Base-by-base conservation (phyloP, 1,140 invertebrate genomes). In the Spodoptera frugiperda region DNA sequence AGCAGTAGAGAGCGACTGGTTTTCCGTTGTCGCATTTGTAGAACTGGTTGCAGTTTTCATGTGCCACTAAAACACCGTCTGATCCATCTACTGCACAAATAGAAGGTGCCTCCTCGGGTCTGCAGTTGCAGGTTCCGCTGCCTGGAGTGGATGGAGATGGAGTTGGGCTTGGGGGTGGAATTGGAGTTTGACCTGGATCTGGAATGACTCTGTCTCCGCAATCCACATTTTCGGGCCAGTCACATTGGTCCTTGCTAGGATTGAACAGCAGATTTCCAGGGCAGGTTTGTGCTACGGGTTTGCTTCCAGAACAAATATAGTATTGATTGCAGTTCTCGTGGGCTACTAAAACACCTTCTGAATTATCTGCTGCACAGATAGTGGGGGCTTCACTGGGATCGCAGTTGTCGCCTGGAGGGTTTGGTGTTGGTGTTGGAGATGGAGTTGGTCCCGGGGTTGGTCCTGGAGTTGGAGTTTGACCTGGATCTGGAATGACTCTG, bases 211-310 rank as follows among this genome's bases (percentile, higher is more conserved):
- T 80, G 9, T 85, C 80, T 9, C 67, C 80, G 59, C 88, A 89
- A 0, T 87, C 72, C 1, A 97, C 95, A 79, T 94, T 88, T 70
- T 94, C 77, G 30, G 96, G 89, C 95, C 96, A 94, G 82, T 96
- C 94, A 87, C 97, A 95, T 78, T 95, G 87, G 87, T 95, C 89
- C 15, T 82, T 81, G 51, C 91, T 65, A 54, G 96, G 91, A 85
- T 96, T 96, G 79, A 95, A 96, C 78, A 95, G 84, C 67, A 95
- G 94, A 21, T 67, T 53, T 19, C 87, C 84, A 0, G 86, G 80
- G 9, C 93, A 94, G 61, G n/a, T n/a, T n/a, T n/a, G n/a, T n/a
- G n/a, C n/a, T n/a, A n/a, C n/a, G n/a, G n/a, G n/a, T n/a, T n/a
- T n/a, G n/a, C n/a, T n/a, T n/a, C n/a, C n/a, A n/a, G n/a, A n/a